A percentile compares a stretch with the other conserved stretches of the same genome.
These are phyloP conservation scores for Etheostoma spectabile DNA, from an alignment of 2,113 vertebrate species.

Conservation along the genomic window DNA sequence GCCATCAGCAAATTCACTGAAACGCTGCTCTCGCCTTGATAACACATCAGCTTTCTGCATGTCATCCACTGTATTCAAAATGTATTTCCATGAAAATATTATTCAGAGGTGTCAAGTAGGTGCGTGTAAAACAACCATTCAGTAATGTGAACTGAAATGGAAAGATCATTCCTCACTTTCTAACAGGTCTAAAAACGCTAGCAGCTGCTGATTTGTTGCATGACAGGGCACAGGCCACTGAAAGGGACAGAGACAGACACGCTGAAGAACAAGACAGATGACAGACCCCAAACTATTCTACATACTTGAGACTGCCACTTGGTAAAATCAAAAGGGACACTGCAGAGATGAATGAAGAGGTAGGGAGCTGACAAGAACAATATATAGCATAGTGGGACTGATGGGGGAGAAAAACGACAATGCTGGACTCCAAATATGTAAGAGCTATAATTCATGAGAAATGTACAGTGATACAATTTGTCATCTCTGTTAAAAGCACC, in stretches of 20 bases:
- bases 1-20: constrained; percentile 1
- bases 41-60: constrained; percentile 29
- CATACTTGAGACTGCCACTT: constrained; percentile 40
- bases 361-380: constrained; percentile 53
- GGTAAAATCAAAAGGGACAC: constrained; percentile 30
- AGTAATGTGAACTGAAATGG: constrained; percentile 55
- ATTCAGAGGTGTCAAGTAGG: constrained; percentile 60
- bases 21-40: constrained; percentile 9
- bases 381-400: constrained; percentile 30
- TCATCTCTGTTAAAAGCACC: constrained; percentile 63
- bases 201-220: constrained; percentile 74
- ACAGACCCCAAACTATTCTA: constrained; percentile 43
- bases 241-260: constrained; percentile 46
- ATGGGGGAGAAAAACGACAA: constrained; percentile 51
- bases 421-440: constrained; percentile 14
- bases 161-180: constrained; percentile 63
- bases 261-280: constrained; percentile 32
- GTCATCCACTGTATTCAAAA: constrained; percentile 34
- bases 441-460: constrained; percentile 65
- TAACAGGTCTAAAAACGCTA: constrained; percentile 55
- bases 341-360: constrained; percentile 42
- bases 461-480: constrained; percentile 67
- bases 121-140: constrained; percentile 57
- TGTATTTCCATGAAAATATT: constrained; percentile 45
- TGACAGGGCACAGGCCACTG: constrained; percentile 60